Evolutionary conservation across 2,888 invertebrate species (phyloP).

Genomic region (Tetramorium bicarinatum): DNA sequence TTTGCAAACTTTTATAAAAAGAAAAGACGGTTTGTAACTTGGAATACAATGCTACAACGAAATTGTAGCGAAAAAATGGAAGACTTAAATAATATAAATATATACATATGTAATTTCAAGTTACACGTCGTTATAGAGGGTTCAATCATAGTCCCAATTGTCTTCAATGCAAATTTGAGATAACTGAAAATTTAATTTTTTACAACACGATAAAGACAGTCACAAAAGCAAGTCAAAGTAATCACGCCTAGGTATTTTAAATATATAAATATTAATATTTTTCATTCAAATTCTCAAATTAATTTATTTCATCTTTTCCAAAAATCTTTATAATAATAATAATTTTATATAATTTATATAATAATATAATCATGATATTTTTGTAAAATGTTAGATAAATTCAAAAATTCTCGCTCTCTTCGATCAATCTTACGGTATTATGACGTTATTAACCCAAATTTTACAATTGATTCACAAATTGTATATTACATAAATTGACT

Average conservation of each 20-base stretch:
- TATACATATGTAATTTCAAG: neutral
- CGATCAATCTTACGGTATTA: conserved; percentile 24
- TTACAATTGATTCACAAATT: neutral
- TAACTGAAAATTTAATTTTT: neutral
- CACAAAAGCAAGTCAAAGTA: neutral
- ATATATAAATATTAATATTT: neutral
- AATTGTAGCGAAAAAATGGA: neutral
- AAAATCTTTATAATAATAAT: neutral
- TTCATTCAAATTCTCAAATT: neutral
- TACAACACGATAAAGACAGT: neutral
- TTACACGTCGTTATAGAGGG: neutral
- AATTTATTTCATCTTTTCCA: neutral
- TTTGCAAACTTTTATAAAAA: neutral
- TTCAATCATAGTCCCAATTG: neutral
- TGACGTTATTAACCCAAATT: conserved; percentile 15
- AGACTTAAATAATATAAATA: neutral
- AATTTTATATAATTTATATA: neutral
- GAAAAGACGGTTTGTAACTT: neutral
- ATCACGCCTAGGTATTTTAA: neutral
- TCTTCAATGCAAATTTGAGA: neutral
- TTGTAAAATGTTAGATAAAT: conserved; percentile 7
- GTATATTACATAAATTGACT: neutral
- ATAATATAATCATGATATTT: neutral
- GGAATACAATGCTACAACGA: neutral
- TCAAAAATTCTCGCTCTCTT: conserved; percentile 43